Evolutionary conservation across 2,113 vertebrate species (phyloP), one percentile per base, ranked within the genome.

Genomic region (Leucosticte australis): DNA sequence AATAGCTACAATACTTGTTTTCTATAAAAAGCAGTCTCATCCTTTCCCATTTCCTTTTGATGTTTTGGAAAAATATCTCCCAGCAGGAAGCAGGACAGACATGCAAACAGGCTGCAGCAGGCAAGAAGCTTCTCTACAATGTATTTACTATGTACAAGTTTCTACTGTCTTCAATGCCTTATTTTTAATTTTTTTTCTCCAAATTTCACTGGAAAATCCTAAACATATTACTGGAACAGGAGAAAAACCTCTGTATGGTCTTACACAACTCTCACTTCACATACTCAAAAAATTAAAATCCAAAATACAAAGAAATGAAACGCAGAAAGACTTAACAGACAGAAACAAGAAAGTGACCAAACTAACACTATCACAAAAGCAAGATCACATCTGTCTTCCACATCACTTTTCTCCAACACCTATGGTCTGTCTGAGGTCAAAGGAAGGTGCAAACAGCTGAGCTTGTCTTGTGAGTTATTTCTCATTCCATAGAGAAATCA

Each of bases 1-100:
- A 28, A 75, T 10, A 50, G 50, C 37, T 83, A 56, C 49, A 64
- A 90, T 71, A 44, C 42, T 50, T 85, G 87, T 57, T 73, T 77
- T 55, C 88, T 93, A 93, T 91, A 95, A 96, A 96, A 97, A 97
- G 81, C 53, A 13, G 60, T 46, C 78, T 74, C 92, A 92, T 96
- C 95, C 93, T 78, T 97, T 93, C 81, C 92, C 75, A 74, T 90
- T 97, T 97, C 96, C 96, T 96, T 96, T 79, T 81, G 83, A 95
- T 96, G 93, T 94, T 94, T 95, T 95, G 85, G 85, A 90, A 95
- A 86, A 95, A 90, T 15, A 65, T n/a, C 64, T 92, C 92, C 64
- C 35, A 83, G 86, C 96, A 96, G 97, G 97, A 97, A 97, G 67
- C 49, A 79, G 55, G 44, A 47, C 75, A 97, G 95, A 95, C 88